Percentiles rank a stretch among this genome's conserved stretches.
phyloP scores from a whole-genome alignment of 2,797 vertebrate species.

The Iguana delicatissima region DNA sequence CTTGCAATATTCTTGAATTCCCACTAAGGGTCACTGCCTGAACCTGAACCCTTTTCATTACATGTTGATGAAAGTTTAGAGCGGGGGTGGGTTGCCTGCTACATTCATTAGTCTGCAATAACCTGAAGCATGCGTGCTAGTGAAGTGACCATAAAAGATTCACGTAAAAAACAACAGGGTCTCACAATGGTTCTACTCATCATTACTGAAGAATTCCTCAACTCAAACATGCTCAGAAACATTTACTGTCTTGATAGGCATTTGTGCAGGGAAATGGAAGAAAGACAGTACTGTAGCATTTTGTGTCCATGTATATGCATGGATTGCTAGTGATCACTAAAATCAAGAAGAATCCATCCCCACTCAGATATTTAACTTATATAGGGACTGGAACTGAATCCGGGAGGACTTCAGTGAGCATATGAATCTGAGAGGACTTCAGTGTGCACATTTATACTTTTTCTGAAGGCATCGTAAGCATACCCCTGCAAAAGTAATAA shows the following conservation, averaged over 20 bases:
- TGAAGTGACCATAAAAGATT: neutral
- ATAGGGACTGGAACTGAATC: neutral
- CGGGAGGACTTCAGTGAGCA: neutral
- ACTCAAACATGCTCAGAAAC: neutral
- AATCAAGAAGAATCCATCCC: neutral
- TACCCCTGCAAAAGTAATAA: neutral
- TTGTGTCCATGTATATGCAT: neutral
- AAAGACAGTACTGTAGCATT: neutral
- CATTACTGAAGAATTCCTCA: neutral
- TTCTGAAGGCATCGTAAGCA: neutral
- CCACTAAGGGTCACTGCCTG: neutral
- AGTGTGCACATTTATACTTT: neutral
- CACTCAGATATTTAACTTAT: neutral
- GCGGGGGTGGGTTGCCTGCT: neutral
- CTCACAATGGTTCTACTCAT: neutral
- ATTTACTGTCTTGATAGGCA: neutral
- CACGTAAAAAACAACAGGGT: neutral
- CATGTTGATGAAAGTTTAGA: neutral
- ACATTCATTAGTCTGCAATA: neutral
- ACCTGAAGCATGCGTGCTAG: neutral
- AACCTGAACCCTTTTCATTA: neutral
- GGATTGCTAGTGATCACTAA: neutral
- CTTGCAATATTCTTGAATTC: neutral
- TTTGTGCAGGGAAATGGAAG: neutral
- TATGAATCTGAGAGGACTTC: neutral